Conservation (phyloP, 1,140 invertebrate species). For the Dolichoris vasculosae region DNA sequence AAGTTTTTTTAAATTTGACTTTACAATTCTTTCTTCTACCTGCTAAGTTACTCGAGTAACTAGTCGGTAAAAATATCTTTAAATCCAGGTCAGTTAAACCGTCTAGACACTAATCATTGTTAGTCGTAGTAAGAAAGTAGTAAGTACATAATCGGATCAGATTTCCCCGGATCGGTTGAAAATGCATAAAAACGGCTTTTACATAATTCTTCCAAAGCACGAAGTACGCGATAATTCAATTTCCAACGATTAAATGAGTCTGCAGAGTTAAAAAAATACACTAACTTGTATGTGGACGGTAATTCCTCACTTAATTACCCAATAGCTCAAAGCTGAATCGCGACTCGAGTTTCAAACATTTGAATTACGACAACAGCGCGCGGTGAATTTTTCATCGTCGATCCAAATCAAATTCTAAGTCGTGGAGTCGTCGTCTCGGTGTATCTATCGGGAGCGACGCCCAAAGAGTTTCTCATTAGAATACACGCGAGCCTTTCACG, state of each 20-base stretch:
- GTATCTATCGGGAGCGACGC: not conserved
- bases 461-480: not conserved
- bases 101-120: slow-evolving; percentile 2
- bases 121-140: not conserved
- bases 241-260: not conserved
- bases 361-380: not conserved
- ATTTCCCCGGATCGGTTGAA: not conserved
- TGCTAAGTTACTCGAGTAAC: not conserved
- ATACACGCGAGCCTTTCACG: not conserved
- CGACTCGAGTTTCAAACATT: not conserved
- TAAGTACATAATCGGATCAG: slow-evolving; percentile 8
- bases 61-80: not conserved
- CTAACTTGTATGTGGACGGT: not conserved
- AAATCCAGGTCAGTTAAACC: slow-evolving; percentile 5
- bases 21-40: not conserved
- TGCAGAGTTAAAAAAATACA: not conserved
- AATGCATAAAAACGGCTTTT: not conserved
- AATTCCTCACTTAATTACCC: not conserved
- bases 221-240: not conserved
- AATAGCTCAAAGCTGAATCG: not conserved
- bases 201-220: not conserved
- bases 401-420: not conserved
- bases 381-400: not conserved
- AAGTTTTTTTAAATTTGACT: not conserved
- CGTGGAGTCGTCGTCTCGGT: not conserved